phyloP scores from a whole-genome alignment of 1,140 invertebrate genomes.

The Cydia splendana region DNA sequence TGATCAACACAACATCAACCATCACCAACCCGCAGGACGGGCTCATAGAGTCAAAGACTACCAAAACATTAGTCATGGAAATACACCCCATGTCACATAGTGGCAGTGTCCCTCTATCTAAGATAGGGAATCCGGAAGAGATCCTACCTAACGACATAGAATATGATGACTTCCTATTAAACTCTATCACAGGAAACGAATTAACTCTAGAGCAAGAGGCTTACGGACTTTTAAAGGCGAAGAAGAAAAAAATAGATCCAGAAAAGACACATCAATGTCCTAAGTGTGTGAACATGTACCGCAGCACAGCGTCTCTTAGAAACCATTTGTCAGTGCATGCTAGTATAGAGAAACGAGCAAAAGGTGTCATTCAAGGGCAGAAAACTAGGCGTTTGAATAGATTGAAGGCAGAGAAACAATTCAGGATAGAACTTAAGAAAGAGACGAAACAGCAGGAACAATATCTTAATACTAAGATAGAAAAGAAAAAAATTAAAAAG shows the following conservation, averaged over 20 bases:
- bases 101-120: conserved; percentile 42
- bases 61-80: conserved; percentile 70
- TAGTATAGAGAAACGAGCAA: conserved; percentile 56
- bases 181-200: conserved; percentile 72
- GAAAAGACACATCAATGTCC: conserved; percentile 45
- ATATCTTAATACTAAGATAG: conserved; percentile 37
- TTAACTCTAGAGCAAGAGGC: conserved; percentile 70
- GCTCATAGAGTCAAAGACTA: conserved; percentile 58
- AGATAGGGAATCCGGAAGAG: conserved; percentile 63
- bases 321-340: conserved; percentile 59
- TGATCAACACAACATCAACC: conserved; percentile 67
- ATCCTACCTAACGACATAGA: conserved; percentile 55
- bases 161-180: conserved; percentile 65
- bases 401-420: conserved; percentile 41
- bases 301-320: conserved; percentile 39
- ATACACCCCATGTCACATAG: conserved; percentile 57
- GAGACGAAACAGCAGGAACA: conserved; percentile 37
- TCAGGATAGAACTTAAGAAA: conserved; percentile 38
- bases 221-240: conserved; percentile 61
- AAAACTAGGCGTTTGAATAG: conserved; percentile 39
- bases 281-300: conserved; percentile 61
- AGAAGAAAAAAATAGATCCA: conserved; percentile 41
- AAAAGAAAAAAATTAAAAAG: conserved; percentile 35
- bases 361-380: conserved; percentile 55
- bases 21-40: conserved; percentile 58